Conservation (phyloP, 2,113 vertebrate species). For the Pedionomus torquatus region DNA sequence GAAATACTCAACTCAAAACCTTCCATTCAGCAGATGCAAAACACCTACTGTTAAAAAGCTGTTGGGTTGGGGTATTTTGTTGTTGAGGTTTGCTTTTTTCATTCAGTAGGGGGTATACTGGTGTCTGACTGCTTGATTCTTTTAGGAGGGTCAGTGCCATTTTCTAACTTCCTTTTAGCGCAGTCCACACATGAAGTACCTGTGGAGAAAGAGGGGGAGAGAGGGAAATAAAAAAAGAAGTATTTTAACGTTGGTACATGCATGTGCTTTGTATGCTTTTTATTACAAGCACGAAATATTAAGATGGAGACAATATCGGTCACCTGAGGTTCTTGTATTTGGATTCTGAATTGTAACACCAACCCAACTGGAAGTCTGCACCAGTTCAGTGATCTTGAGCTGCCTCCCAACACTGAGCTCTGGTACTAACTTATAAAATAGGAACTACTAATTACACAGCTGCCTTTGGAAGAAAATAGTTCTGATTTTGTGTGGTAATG, state of each 20-base stretch:
- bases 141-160: neutral
- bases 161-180: slow-evolving; percentile 71
- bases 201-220: neutral
- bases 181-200: slow-evolving; percentile 64
- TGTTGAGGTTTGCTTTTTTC: neutral
- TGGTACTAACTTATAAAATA: neutral
- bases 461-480: neutral
- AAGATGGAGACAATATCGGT: neutral
- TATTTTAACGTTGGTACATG: neutral
- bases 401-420: neutral
- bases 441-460: neutral
- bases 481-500: neutral
- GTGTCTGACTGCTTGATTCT: slow-evolving; percentile 10
- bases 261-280: neutral
- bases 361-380: neutral
- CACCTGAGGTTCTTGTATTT: neutral
- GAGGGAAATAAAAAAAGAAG: neutral
- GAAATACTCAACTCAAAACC: neutral
- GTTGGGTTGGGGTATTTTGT: neutral
- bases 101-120: neutral
- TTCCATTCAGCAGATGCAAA: neutral
- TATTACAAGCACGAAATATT: neutral
- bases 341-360: neutral
- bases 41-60: neutral
- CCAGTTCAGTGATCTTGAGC: neutral